Evolutionary conservation across 2,797 vertebrate genomes (phyloP), one percentile per base, ranked within the genome.

Genomic region (Sebastolobus altivelis): DNA sequence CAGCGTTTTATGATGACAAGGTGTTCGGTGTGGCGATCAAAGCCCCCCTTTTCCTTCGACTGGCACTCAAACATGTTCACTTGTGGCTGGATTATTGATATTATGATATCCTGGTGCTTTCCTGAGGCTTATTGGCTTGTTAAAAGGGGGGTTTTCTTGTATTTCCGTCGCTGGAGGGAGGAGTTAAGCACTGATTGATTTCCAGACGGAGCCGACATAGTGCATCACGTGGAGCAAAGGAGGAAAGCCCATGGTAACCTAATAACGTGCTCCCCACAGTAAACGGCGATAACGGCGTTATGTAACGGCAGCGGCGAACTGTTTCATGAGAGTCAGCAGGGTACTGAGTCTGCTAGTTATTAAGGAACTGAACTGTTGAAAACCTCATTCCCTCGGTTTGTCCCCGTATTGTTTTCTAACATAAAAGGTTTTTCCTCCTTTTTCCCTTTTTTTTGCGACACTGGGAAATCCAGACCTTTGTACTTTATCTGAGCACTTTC

Each of bases 191-290:
- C 60, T 80, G 87, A 91, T 92, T 91, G 92, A 93, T 93, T 93
- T 86, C 81, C 87, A 84, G 87, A 82, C 67, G 5, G 63, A 87
- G 84, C 72, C 27, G 35, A 63, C 86, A 90, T 70, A 85, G 79
- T 75, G 83, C 78, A 78, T 92, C 87, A 88, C 75, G 72, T 37
- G 85, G 79, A 54, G 75, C 86, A 75, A 87, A 84, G 83, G 86
- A 92, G 90, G 89, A 88, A 95, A 94, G 88, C 92, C 92, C 90
- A 29, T 74, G 81, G 87, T 87, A 90, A 91, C 89, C 88, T 84
- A 85, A 90, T 92, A 89, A 91, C 74, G 76, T 79, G 78, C 61
- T 87, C 87, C 87, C 87, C 81, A 49, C 88, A 72, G 72, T 80
- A 80, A 89, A 80, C 43, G 1, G 38, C 29, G 35, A 83, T 85